phyloP scores from a whole-genome alignment of 2,113 vertebrate genomes.

The Mobula hypostoma region DNA sequence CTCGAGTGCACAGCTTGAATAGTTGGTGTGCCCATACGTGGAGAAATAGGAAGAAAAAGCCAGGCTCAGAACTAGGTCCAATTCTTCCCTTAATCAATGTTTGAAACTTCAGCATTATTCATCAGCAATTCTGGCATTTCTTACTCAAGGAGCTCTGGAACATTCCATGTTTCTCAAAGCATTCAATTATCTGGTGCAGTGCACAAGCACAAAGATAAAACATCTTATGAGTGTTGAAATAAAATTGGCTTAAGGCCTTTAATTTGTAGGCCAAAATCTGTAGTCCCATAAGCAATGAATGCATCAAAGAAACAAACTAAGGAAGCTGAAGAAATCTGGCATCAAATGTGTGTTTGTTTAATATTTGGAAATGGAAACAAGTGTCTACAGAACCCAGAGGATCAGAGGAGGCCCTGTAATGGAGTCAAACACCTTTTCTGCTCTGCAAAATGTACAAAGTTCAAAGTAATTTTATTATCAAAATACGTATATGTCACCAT shows the following conservation, averaged over 20 bases:
- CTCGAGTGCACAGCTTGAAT: too few relatives aligned
- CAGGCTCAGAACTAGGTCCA: neutral
- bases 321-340: neutral
- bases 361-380: neutral
- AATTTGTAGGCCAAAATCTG: neutral
- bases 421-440: too few relatives aligned
- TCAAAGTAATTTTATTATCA: too few relatives aligned
- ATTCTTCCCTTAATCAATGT: neutral
- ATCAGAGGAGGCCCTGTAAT: neutral
- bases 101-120: neutral
- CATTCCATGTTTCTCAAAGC: neutral
- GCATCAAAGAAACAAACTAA: neutral
- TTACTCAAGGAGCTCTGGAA: neutral
- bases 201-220: neutral
- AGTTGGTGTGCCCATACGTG: neutral
- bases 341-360: neutral
- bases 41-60: neutral
- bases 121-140: neutral
- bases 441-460: neutral
- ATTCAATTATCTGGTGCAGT: conserved; percentile 12
- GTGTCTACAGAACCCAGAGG: neutral
- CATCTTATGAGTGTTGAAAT: neutral
- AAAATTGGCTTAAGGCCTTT: neutral
- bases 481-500: too few relatives aligned
- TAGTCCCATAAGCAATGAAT: neutral